Evolutionary conservation across 1,140 invertebrate genomes (phyloP), one percentile per base, ranked within the genome.

Genomic region (Pseudomyrmex flavicornis): DNA sequence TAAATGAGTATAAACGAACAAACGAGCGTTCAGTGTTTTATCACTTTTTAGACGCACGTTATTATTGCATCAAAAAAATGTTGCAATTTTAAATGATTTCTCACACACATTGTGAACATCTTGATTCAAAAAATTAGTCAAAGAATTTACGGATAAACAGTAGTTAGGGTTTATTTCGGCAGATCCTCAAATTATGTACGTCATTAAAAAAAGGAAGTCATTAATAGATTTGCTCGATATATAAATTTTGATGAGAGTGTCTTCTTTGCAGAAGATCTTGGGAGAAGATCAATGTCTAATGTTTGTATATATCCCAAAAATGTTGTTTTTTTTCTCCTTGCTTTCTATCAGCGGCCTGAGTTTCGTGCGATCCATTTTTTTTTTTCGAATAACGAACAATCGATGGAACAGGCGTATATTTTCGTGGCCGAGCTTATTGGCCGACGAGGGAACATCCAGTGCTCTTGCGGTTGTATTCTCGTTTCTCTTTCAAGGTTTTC

Each of bases 391-490:
- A 35, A 26, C 13, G 66, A 54, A 10, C 66, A 15, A 65, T 66
- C 72, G 20, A 70, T 63, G 22, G 62, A 68, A 44, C 75, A 80
- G 56, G 15, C 62, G 44, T 35, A 73, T 50, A 62, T 82, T 66
- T 46, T 59, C 70, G 44, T 52, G 58, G n/a, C 48, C 35, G 52
- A 2, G 66, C 1, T 77, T 77, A 87, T 88, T 88, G 82, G 77
- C 66, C 69, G 35, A 62, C 54, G 50, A 44, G 35, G 85, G 12
- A 88, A 52, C 76, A 54, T 72, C 61, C 76, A 68, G n/a, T 44
- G 62, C 52, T 74, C 44, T 84, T 88, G 86, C 76, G 87, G 87
- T 88, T 54, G 73, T 79, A 62, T 77, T 54, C 58, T 46, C 54
- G 56, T 87, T 72, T 73, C 54, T 7, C 35, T 85, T 85, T 85